These are phyloP conservation scores for Coranthus polyacanthus DNA, from an alignment of 2,797 vertebrate species.

Conservation along the genomic window DNA sequence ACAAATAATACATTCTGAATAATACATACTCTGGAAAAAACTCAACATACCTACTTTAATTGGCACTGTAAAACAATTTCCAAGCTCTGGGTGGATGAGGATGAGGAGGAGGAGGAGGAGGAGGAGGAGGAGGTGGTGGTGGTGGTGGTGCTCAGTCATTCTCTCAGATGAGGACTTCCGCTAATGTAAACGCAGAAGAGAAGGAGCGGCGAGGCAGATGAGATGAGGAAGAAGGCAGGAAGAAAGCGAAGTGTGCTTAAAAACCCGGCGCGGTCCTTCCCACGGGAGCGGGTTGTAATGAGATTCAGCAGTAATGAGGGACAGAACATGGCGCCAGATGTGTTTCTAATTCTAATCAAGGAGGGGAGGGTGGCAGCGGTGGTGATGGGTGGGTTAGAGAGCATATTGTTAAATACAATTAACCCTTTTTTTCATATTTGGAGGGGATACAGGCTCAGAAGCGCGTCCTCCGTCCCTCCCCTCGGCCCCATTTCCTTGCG, in stretches of 20 bases:
- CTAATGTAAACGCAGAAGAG: constrained; percentile 83
- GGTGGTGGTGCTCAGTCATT: constrained; percentile 79
- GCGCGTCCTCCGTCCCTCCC: constrained; percentile 31
- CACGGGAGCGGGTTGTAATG: constrained; percentile 79
- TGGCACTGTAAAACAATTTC: constrained; percentile 86
- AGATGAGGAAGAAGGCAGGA: constrained; percentile 78
- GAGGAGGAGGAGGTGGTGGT: constrained; percentile 43
- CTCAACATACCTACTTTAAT: constrained; percentile 84
- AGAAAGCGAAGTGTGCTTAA: constrained; percentile 82
- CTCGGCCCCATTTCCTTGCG: constrained; percentile 44
- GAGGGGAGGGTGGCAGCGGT: constrained; percentile 44
- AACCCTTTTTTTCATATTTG: constrained; percentile 82
- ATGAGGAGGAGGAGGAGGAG: constrained; percentile 45
- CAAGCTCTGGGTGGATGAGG: constrained; percentile 61
- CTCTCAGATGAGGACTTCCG: constrained; percentile 86
- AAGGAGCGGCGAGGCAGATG: constrained; percentile 73
- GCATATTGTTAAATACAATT: constrained; percentile 88
- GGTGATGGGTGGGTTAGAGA: constrained; percentile 54
- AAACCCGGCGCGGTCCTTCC: constrained; percentile 73
- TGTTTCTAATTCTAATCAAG: constrained; percentile 88
- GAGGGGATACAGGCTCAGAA: constrained; percentile 51
- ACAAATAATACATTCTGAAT: constrained; percentile 83
- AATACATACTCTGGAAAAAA: constrained; percentile 74
- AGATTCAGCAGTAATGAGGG: constrained; percentile 89
- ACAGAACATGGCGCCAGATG: constrained; percentile 84